phyloP scores from a whole-genome alignment of 2,797 vertebrate species.

The Urocyon cinereoargenteus region DNA sequence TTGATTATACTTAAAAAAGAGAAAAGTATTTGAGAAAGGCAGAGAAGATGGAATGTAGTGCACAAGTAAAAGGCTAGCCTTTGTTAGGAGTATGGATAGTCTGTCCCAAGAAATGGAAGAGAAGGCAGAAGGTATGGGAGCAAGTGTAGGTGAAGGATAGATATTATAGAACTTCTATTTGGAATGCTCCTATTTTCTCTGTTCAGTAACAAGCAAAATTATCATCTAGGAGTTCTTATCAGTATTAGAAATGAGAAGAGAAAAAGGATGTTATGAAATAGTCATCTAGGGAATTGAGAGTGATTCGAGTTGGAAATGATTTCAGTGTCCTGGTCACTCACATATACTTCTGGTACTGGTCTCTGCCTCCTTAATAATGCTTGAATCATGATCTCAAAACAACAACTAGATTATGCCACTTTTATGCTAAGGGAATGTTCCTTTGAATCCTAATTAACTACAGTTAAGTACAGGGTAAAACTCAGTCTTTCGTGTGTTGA shows the following conservation, averaged over 20 bases:
- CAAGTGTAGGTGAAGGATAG: neutral
- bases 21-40: neutral
- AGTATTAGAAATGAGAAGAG: neutral
- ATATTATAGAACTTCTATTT: neutral
- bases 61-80: neutral
- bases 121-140: neutral
- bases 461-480: neutral
- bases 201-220: neutral
- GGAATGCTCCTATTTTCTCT: neutral
- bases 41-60: neutral
- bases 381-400: neutral
- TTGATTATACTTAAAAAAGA: neutral
- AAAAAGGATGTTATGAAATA: neutral
- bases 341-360: neutral
- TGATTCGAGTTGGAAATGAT: neutral
- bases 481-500: neutral
- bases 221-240: neutral
- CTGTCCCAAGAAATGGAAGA: neutral
- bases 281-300: neutral
- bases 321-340: neutral
- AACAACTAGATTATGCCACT: neutral
- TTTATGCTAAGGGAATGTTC: neutral
- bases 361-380: neutral
- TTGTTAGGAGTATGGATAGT: neutral
- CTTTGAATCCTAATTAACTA: neutral